phyloP scores from a whole-genome alignment of 1,140 invertebrate species.

The Aphelenchoides avenae region DNA sequence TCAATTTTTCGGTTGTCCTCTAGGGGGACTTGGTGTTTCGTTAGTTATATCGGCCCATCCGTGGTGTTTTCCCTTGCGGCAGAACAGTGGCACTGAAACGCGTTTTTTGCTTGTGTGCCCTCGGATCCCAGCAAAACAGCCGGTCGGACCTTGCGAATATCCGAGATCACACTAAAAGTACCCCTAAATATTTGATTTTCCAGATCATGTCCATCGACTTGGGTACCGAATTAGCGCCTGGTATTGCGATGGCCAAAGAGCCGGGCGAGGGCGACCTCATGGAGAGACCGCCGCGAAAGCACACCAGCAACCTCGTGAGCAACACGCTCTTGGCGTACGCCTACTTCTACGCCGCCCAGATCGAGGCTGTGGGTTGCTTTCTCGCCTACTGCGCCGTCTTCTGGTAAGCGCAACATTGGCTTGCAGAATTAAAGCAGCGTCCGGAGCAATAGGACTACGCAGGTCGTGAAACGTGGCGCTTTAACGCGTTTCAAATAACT shows the following conservation, averaged over 20 bases:
- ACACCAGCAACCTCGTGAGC: slow-evolving; percentile 56
- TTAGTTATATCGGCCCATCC: not conserved
- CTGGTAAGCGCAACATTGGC: slow-evolving; percentile 25
- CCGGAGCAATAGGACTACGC: not conserved
- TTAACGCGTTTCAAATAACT: too few relatives aligned
- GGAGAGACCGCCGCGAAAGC: slow-evolving; percentile 55
- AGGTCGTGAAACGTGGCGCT: not conserved
- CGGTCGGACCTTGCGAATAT: too few relatives aligned
- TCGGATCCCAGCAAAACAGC: too few relatives aligned
- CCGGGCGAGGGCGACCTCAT: slow-evolving; percentile 46
- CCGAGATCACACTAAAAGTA: too few relatives aligned
- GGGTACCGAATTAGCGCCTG: slow-evolving; percentile 59
- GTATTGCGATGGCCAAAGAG: slow-evolving; percentile 63
- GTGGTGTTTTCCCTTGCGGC: not conserved
- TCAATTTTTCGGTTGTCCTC: not conserved
- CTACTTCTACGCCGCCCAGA: too few relatives aligned
- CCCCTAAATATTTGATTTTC: slow-evolving; percentile 42
- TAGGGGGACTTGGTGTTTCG: not conserved
- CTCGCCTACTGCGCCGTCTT: slow-evolving; percentile 43
- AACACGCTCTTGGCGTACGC: slow-evolving; percentile 41
- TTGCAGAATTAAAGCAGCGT: not conserved
- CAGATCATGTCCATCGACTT: slow-evolving; percentile 56
- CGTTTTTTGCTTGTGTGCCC: too few relatives aligned
- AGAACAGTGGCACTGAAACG: too few relatives aligned
- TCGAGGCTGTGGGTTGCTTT: slow-evolving; percentile 43